These are phyloP conservation scores for Apamea crenata DNA, from an alignment of 2,888 invertebrate genomes.

Conservation along the genomic window DNA sequence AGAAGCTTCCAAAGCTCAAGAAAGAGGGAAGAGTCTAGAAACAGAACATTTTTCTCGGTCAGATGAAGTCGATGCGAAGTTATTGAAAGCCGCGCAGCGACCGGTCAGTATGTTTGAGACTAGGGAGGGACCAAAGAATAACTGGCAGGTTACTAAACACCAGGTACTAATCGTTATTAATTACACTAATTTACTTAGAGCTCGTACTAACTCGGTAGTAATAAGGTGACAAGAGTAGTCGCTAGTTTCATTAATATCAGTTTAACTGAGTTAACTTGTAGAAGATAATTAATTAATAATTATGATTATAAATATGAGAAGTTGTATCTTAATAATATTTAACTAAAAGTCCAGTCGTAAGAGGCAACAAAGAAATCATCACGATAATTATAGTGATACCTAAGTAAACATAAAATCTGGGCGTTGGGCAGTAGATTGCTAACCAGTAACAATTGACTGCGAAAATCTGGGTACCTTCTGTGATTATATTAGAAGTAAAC, in stretches of 20 bases:
- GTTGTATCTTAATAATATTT: neutral
- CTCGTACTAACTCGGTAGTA: constrained; percentile 47
- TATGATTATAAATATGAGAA: constrained; percentile 4
- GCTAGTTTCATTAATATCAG: constrained; percentile 47
- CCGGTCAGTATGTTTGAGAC: constrained; percentile 97
- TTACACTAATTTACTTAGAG: constrained; percentile 77
- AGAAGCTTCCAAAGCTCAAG: constrained; percentile 75
- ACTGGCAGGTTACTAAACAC: constrained; percentile 91
- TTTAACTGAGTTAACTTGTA: constrained; percentile 64
- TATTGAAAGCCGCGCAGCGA: constrained; percentile 90
- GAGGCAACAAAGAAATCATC: neutral
- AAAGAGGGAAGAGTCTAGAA: constrained; percentile 86
- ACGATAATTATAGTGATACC: neutral
- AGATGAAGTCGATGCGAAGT: constrained; percentile 88
- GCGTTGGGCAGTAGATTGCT: neutral
- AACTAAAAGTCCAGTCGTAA: neutral
- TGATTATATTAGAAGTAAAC: neutral
- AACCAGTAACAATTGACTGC: constrained; percentile 25
- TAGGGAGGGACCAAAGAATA: constrained; percentile 92
- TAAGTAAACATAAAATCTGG: constrained; percentile 12
- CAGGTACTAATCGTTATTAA: constrained; percentile 88
- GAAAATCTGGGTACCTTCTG: constrained; percentile 4
- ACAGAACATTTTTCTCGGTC: constrained; percentile 82
- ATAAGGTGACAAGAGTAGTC: constrained; percentile 44
- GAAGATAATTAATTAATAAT: constrained; percentile 49